Conservation (phyloP, 2,113 vertebrate genomes). For the Tenrec ecaudatus region DNA sequence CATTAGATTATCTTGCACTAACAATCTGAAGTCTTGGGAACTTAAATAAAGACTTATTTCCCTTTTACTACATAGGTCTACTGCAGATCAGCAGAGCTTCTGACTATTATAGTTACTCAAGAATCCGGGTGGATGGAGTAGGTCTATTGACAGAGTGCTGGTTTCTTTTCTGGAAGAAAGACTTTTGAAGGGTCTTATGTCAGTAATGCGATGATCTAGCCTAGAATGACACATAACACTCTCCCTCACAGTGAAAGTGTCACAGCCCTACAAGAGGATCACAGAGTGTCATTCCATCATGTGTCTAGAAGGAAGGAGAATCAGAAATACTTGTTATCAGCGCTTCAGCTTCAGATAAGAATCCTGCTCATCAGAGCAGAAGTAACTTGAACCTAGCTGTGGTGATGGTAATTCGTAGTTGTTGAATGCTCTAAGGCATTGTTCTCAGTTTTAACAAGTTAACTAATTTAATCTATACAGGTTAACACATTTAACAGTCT, state of each 20-base stretch:
- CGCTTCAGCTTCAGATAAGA: background rate
- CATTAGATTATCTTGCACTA: background rate
- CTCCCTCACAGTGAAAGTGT: too few relatives aligned
- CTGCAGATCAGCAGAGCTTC: background rate
- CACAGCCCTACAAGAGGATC: background rate
- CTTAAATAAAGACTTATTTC: background rate
- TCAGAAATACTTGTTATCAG: background rate
- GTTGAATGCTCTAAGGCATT: background rate
- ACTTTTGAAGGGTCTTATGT: background rate
- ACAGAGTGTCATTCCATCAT: background rate
- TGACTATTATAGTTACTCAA: background rate
- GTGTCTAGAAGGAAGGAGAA: background rate
- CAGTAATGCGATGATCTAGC: too few relatives aligned
- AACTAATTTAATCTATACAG: background rate
- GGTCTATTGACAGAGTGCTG: background rate
- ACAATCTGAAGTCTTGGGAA: background rate
- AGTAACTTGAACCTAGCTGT: background rate
- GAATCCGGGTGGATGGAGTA: background rate
- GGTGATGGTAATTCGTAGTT: background rate
- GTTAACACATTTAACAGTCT: background rate
- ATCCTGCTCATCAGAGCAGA: background rate
- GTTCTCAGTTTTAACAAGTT: slow-evolving; percentile 14
- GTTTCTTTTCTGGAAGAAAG: slow-evolving; percentile 16
- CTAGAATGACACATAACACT: too few relatives aligned
- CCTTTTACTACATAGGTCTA: background rate